phyloP scores from a whole-genome alignment of 2,113 vertebrate genomes.

The Rhinoptilus africanus region DNA sequence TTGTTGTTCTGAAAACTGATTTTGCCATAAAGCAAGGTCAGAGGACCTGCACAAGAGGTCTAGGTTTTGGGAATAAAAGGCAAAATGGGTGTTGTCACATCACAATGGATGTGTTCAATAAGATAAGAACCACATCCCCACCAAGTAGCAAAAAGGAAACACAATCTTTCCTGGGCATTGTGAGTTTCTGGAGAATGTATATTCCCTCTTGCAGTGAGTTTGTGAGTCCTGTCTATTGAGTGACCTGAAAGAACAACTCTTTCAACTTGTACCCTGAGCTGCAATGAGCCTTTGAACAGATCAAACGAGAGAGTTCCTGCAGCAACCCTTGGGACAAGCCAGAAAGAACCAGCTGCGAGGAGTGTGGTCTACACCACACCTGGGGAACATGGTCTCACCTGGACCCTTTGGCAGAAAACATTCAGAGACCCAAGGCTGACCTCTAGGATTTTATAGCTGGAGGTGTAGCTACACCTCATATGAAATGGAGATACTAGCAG shows the following conservation, averaged over 20 bases:
- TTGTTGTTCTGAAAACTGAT: background rate
- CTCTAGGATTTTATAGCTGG: no score
- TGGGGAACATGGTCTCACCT: no score
- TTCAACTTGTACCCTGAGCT: background rate
- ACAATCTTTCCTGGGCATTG: background rate
- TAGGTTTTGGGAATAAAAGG: background rate
- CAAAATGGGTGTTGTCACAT: background rate
- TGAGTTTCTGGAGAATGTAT: background rate
- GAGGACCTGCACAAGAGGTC: background rate
- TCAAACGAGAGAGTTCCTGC: background rate
- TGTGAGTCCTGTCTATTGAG: background rate
- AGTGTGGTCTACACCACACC: no score
- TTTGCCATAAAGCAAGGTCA: background rate
- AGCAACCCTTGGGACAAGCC: background rate
- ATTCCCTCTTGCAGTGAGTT: background rate
- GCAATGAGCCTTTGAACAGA: background rate
- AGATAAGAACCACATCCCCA: background rate
- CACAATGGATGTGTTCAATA: background rate
- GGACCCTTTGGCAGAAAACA: no score
- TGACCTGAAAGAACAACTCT: background rate
- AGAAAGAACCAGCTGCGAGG: no score
- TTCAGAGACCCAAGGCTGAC: no score
- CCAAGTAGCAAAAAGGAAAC: background rate
- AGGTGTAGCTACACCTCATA: no score
- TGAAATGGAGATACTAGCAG: no score